Evolutionary conservation across 2,113 vertebrate genomes (phyloP).

Genomic region (Xenus cinereus): DNA sequence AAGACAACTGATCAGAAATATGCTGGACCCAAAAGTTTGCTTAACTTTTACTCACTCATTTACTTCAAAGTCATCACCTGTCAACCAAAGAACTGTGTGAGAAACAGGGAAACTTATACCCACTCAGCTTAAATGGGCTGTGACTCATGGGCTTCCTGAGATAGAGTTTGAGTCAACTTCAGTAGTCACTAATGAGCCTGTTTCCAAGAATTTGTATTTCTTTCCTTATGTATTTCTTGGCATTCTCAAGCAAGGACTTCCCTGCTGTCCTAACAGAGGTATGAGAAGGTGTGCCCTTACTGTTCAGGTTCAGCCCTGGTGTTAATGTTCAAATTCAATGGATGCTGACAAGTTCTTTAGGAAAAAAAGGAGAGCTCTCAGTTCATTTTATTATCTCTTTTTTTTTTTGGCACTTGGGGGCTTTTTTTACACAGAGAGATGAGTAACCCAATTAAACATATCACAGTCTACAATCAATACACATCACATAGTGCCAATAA

Average conservation of each 20-base stretch:
- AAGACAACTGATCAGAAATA: constrained; percentile 65
- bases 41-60: neutral
- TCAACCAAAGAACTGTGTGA: neutral
- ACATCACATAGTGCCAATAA: neutral
- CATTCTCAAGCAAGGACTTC: neutral
- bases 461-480: neutral
- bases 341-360: neutral
- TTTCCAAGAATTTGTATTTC: neutral
- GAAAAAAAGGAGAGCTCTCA: neutral
- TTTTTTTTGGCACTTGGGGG: neutral
- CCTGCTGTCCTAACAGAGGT: neutral
- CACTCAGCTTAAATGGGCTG: neutral
- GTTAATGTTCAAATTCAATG: neutral
- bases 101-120: neutral
- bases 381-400: neutral
- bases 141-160: neutral
- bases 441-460: neutral
- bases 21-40: neutral
- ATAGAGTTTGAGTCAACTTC: neutral
- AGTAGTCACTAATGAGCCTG: neutral
- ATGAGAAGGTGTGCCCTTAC: neutral
- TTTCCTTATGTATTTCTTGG: neutral
- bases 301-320: neutral
- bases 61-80: neutral
- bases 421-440: neutral